Evolutionary conservation across 1,140 invertebrate genomes (phyloP).

Genomic region (Sipha flava): DNA sequence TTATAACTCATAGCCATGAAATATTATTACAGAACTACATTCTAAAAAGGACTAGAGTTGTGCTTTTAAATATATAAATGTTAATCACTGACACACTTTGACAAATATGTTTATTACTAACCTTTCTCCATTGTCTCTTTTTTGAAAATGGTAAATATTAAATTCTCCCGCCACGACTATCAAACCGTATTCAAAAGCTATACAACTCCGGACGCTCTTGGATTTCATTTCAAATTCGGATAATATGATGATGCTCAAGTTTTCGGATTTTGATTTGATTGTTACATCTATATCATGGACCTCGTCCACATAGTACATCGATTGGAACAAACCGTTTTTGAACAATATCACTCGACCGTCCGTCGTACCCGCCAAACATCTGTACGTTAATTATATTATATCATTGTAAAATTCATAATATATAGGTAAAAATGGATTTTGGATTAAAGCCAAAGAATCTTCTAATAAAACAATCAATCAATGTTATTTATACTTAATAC

Average conservation of each 20-base stretch:
- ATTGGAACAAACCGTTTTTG: conserved; percentile 68
- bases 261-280: neutral
- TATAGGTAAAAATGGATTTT: no score
- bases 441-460: no score
- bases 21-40: no score
- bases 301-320: conserved; percentile 48
- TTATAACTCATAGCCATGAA: no score
- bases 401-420: no score
- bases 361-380: conserved; percentile 64
- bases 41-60: no score
- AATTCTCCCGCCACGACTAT: neutral
- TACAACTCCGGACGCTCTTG: neutral
- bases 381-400: no score
- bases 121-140: neutral
- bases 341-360: conserved; percentile 63
- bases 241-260: neutral
- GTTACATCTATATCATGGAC: conserved; percentile 10
- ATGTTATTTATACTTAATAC: no score
- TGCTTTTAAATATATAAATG: no score
- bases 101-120: no score
- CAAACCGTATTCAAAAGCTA: neutral
- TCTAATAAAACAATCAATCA: no score
- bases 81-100: no score
- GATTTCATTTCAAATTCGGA: neutral
- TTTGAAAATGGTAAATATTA: neutral